Evolutionary conservation across 2,888 invertebrate genomes (phyloP), one percentile per base, ranked within the genome.

Genomic region (Tenthredo notha): DNA sequence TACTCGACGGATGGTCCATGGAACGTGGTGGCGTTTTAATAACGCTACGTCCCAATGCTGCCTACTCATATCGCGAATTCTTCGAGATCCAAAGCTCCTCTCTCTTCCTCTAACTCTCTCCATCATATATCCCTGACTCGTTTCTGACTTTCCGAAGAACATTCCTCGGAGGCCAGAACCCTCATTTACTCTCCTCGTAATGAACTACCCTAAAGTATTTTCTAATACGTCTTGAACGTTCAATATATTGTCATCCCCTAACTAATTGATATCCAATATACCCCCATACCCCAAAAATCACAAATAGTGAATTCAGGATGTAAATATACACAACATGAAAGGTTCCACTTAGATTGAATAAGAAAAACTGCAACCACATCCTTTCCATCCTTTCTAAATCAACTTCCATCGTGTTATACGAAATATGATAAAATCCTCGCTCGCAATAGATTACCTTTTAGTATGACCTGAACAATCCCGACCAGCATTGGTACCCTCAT

Each of bases 41-140:
- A 83, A 83, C 67, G 83, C 67, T 70, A n/a, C 83, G 70, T 83
- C 83, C 50, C 67, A 83, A 83, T 70, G 83, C 67, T 58, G 10
- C 83, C 47, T 86, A 85, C 90, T 92, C 92, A 92, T 92, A 92
- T 92, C 91, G 89, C 87, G 89, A 89, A 93, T 93, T 93, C 93
- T 89, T 92, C 86, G 89, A 87, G 87, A 85, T 89, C 90, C 87
- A 80, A 70, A 89, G 89, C 83, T 21, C 25, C 47, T 67, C 67
- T 70, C 18, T 37, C 80, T 80, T 47, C 67, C n/a, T 40, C 50
- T 10, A 29, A 40, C 58, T 40, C 40, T 4, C 58, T 61, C 58
- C 15, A n/a, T 58, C 58, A 15, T 61, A 37, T 61, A 37, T 80
- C 58, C 21, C 61, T 21, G 58, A 18, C 37, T 54, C 80, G 40